Base-by-base conservation (phyloP, 2,797 vertebrate species). In the Ctenochaetus hawaiiensis region DNA sequence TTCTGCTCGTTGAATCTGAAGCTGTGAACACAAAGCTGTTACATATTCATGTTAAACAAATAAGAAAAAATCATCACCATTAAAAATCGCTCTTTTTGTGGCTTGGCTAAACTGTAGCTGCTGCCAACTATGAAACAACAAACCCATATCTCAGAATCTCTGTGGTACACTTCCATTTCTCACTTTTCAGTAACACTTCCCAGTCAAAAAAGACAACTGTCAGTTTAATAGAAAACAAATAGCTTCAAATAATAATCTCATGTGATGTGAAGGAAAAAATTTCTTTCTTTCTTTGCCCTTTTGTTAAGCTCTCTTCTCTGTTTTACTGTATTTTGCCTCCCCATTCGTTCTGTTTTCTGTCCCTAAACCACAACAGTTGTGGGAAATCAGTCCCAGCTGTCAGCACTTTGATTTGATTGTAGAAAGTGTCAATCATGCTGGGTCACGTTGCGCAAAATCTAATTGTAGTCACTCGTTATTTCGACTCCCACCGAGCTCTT, bases 321-420 rank as follows among this genome's bases (percentile, higher is more conserved):
- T 81, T 89, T 85, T 79, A 43, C 71, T 72, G 49, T 88, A 85
- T 89, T 89, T 85, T 75, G 54, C 78, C 86, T 87, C 78, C 73
- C 79, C 82, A 78, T 91, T 88, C 68, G 53, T 78, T 85, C 54
- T 11, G 58, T 72, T 83, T 77, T 82, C 67, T 77, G 84, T 87
- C 82, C 49, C 76, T 81, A 83, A 93, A 92, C 91, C 90, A 79
- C 91, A 93, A 86, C 90, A 91, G 90, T 92, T 90, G 91, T 80
- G 86, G 74, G 73, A 92, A 93, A 94, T 93, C 86, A 91, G 75
- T 82, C 75, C 91, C 93, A 94, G 91, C 92, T 94, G 93, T 92
- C 92, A 89, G 87, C 90, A 92, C 93, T 94, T 93, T 93, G 90
- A 94, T 93, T 91, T 93, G 91, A 94, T 94, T 82, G 86, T 75